phyloP scores from a whole-genome alignment of 2,888 invertebrate species.

The Tenthredo scrophulariae region DNA sequence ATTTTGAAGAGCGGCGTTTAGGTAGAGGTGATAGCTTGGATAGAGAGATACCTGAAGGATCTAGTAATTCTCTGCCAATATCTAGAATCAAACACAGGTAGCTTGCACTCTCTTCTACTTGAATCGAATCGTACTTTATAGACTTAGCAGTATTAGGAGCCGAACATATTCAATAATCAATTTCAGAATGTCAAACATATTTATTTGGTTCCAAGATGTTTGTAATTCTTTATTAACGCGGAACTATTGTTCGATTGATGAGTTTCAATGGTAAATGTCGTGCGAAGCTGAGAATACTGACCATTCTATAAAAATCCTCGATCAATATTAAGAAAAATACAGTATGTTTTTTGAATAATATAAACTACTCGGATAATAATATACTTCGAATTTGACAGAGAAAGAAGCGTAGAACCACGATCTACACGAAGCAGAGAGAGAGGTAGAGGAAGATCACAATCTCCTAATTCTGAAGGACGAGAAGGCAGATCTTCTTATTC shows the following conservation, averaged over 20 bases:
- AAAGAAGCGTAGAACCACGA: slow-evolving; percentile 43
- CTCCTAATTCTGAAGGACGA: slow-evolving; percentile 67
- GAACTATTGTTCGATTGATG: too few species aligned
- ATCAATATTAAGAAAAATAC: too few species aligned
- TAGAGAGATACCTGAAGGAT: slow-evolving; percentile 67
- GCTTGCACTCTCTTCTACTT: background rate
- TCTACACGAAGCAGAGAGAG: slow-evolving; percentile 56
- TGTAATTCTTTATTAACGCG: too few species aligned
- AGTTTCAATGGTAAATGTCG: too few species aligned
- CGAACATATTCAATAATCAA: background rate
- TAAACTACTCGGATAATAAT: background rate
- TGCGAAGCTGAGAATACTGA: too few species aligned
- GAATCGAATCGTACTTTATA: background rate
- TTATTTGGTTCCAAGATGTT: too few species aligned
- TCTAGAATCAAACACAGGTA: slow-evolving; percentile 58
- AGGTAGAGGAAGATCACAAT: slow-evolving; percentile 66
- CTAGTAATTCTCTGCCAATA: slow-evolving; percentile 58
- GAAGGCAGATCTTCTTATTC: slow-evolving; percentile 72
- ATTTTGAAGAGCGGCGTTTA: slow-evolving; percentile 66
- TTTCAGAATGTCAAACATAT: background rate
- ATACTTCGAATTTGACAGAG: slow-evolving; percentile 5
- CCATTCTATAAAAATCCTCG: too few species aligned
- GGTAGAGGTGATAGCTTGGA: slow-evolving; percentile 69
- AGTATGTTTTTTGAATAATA: background rate
- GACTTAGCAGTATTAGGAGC: background rate